Evolutionary conservation across 2,888 invertebrate species (phyloP).

Genomic region (Aphidoletes aphidimyza): DNA sequence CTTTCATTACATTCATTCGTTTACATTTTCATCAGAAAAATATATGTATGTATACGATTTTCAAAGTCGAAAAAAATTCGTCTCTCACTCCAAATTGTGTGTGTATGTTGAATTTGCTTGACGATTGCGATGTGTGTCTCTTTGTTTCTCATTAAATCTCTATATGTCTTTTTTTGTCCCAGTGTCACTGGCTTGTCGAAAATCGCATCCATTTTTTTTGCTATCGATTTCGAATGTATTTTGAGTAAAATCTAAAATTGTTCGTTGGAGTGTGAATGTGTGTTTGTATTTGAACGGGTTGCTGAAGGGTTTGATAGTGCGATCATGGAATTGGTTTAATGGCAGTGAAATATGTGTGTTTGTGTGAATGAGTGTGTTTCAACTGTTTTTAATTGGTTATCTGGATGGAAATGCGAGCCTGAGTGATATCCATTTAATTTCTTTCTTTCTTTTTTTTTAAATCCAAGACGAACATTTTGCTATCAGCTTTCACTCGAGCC

Average conservation of each 20-base stretch:
- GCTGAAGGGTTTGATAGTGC: background rate
- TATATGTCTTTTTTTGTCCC: too few species aligned
- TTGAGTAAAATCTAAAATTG: background rate
- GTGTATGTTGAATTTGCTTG: background rate
- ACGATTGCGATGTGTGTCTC: background rate
- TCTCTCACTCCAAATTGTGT: conserved; percentile 22
- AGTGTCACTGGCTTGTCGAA: too few species aligned
- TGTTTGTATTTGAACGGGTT: background rate
- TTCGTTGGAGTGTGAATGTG: background rate
- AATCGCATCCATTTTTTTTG: background rate
- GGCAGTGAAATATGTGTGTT: background rate
- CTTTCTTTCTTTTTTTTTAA: background rate
- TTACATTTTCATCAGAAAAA: background rate
- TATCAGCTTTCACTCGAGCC: background rate
- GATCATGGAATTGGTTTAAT: background rate
- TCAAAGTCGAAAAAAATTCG: background rate
- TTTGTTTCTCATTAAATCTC: too few species aligned
- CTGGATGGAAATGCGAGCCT: conserved; percentile 46
- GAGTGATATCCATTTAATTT: conserved; percentile 40
- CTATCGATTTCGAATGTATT: background rate
- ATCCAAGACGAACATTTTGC: background rate
- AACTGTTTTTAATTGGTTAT: background rate
- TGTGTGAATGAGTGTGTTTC: background rate
- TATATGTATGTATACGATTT: background rate
- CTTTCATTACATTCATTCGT: too few species aligned